Evolutionary conservation across 2,797 vertebrate genomes (phyloP).

Genomic region (Onychomys torridus): DNA sequence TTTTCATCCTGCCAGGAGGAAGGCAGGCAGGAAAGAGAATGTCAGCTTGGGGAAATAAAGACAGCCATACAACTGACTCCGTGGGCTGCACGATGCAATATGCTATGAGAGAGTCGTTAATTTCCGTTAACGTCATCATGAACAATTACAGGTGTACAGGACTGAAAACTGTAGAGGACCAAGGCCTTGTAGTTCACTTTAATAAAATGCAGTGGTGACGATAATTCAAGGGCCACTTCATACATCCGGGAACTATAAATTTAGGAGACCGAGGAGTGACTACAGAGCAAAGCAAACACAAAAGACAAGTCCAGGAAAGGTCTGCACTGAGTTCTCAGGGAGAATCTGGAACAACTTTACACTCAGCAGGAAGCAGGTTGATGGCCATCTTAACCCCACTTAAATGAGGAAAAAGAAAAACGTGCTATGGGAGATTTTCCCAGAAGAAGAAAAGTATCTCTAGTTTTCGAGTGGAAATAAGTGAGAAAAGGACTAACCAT

Average conservation of each 20-base stretch:
- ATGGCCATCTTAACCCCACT: background rate
- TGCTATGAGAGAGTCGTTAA: background rate
- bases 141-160: background rate
- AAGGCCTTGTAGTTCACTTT: background rate
- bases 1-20: background rate
- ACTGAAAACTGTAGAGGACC: background rate
- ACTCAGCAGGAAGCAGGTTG: background rate
- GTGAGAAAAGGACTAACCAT: background rate
- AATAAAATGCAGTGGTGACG: background rate
- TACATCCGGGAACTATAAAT: background rate
- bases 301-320: background rate
- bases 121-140: background rate
- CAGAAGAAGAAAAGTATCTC: background rate
- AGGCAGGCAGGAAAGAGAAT: background rate
- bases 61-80: background rate
- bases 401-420: background rate
- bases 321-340: background rate
- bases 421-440: background rate
- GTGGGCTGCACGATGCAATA: background rate
- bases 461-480: background rate
- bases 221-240: background rate
- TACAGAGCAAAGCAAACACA: background rate
- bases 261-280: background rate
- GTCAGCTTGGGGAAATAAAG: background rate
- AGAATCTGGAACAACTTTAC: background rate